Percentiles rank a stretch among this genome's conserved stretches.
These are phyloP conservation scores for Callopanchax toddi DNA, from an alignment of 2,113 vertebrate species.

Conservation along the genomic window DNA sequence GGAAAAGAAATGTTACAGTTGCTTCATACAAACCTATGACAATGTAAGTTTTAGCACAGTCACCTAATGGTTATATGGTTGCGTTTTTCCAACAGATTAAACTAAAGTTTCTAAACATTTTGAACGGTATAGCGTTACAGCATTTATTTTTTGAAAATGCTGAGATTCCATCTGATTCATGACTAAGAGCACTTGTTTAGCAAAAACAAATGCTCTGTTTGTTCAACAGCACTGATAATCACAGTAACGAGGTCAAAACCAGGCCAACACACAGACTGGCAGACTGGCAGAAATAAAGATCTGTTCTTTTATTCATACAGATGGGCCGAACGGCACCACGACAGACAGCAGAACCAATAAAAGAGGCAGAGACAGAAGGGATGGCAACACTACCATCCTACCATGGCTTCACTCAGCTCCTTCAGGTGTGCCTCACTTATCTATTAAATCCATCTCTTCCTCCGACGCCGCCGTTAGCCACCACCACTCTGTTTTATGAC, in stretches of 20 bases:
- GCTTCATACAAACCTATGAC: too few species aligned
- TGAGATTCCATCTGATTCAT: conserved; percentile 38
- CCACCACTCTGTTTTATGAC: conserved; percentile 50
- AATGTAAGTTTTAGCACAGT: neutral
- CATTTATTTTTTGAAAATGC: conserved; percentile 3
- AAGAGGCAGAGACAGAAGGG: conserved; percentile 8
- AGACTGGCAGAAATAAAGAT: conserved; percentile 26
- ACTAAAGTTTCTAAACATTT: conserved; percentile 3
- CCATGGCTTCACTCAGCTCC: conserved; percentile 38
- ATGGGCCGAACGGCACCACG: conserved; percentile 28
- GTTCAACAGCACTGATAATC: conserved; percentile 34
- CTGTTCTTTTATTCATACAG: conserved; percentile 31
- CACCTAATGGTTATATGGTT: neutral
- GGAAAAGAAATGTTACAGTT: too few species aligned
- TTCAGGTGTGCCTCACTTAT: conserved; percentile 48
- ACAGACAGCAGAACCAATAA: neutral
- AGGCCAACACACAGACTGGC: conserved; percentile 35
- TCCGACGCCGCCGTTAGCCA: neutral
- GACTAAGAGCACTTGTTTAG: conserved; percentile 27
- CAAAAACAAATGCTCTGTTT: conserved; percentile 41
- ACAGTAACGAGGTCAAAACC: conserved; percentile 48
- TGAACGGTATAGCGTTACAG: neutral
- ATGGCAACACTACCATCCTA: conserved; percentile 11
- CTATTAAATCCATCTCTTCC: conserved; percentile 57
- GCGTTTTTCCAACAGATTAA: neutral